Evolutionary conservation across 2,888 invertebrate species (phyloP), one percentile per base, ranked within the genome.

Genomic region (Spisula subtruncata): DNA sequence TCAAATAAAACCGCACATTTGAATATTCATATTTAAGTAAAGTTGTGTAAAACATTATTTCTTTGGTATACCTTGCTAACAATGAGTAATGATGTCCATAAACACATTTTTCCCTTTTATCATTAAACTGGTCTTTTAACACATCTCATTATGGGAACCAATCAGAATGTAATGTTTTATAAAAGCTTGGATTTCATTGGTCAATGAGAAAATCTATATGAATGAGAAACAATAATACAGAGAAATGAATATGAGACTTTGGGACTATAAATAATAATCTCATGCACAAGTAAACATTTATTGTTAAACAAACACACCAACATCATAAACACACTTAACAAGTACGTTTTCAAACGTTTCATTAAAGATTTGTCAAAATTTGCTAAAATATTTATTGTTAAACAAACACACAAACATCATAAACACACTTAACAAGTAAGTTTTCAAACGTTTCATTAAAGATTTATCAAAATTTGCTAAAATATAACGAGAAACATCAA

Each of bases 151-250:
- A 41, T 41, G 41, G 8, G 41, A 75, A 75, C 32, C 75, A 75
- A 35, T 75, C 75, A 32, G 32, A 32, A 2, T 16, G 35, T 75
- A 18, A 75, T 75, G 35, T 75, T 32, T 41, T 32, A 75, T 75
- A 18, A 75, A 71, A 75, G 75, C 32, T 32, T 75, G 75, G 75
- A 75, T 75, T 75, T 75, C 75, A 75, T 75, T 75, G 75, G 75
- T 75, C 20, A 20, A 32, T 75, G 75, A 75, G 32, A 35, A 75
- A 35, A 25, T 35, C 25, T 75, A 18, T 16, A 8, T 75, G 75
- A 75, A 66, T 10, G 60, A 66, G 60, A 66, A 60, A 66, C 51
- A 66, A 66, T 66, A 25, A 66, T 66, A 66, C 25, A 12, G 41
- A 66, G 25, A 25, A 66, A 66, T 66, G 60, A 66, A 66, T 25